Conservation (phyloP, 2,797 vertebrate genomes). For the Pseudopleuronectes americanus region DNA sequence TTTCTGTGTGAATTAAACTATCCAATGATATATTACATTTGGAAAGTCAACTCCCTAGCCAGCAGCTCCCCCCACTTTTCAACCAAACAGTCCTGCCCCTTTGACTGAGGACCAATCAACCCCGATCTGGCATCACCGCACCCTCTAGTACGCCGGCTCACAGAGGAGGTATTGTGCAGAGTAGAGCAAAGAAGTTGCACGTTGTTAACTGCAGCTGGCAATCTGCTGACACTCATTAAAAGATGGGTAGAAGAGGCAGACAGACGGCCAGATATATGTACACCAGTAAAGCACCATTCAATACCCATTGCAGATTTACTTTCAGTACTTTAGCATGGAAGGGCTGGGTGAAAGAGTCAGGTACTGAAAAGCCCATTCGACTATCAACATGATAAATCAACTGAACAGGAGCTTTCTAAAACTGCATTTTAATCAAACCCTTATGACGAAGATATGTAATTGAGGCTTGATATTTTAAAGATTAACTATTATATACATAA, state of each 20-base stretch:
- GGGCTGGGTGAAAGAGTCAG: neutral
- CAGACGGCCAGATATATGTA: neutral
- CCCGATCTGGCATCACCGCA: constrained; percentile 26
- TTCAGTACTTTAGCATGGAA: neutral
- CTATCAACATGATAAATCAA: neutral
- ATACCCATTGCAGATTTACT: neutral
- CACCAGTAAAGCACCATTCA: neutral
- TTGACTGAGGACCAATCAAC: neutral
- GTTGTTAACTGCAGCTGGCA: constrained; percentile 26
- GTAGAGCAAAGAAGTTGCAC: constrained; percentile 2
- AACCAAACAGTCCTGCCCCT: neutral
- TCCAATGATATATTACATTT: too few species aligned
- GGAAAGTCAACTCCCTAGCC: neutral
- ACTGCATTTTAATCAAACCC: neutral
- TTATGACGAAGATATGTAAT: too few species aligned
- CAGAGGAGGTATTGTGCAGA: constrained; percentile 54
- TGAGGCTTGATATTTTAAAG: too few species aligned
- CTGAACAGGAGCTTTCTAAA: neutral
- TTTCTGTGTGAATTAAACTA: neutral
- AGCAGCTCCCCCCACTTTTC: neutral
- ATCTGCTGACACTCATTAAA: constrained; percentile 52
- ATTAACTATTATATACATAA: too few species aligned
- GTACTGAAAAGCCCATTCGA: neutral
- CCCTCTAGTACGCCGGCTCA: constrained; percentile 19
- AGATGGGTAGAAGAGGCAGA: constrained; percentile 5